A percentile compares a stretch with the other conserved stretches of the same genome.
phyloP scores from a whole-genome alignment of 2,113 vertebrate genomes.

The Coracopsis vasa region DNA sequence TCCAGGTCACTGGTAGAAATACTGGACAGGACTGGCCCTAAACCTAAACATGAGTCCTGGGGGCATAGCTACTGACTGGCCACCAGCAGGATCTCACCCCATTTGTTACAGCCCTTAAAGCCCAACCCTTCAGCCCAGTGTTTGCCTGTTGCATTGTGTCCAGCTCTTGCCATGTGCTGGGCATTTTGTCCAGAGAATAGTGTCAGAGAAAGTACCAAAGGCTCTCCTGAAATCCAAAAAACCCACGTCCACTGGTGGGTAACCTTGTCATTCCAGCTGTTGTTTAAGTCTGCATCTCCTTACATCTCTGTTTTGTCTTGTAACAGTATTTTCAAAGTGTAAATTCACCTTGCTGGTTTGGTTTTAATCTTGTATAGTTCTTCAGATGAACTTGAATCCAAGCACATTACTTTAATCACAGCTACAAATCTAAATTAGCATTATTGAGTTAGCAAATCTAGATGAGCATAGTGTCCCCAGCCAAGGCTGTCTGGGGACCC shows the following conservation, averaged over 20 bases:
- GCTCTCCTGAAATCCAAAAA: not conserved
- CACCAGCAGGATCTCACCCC: not conserved
- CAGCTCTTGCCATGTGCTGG: not conserved
- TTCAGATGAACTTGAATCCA: not conserved
- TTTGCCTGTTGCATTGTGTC: rapidly evolving
- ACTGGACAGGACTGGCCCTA: not conserved
- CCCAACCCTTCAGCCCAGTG: not conserved
- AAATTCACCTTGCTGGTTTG: not conserved
- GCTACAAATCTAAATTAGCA: not conserved
- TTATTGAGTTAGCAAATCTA: not conserved
- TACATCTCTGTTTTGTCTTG: rapidly evolving
- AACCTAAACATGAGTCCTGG: not conserved
- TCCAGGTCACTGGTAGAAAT: not conserved
- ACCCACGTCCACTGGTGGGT: not conserved
- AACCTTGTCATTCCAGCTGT: not conserved
- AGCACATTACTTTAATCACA: not conserved
- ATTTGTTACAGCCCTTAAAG: not conserved
- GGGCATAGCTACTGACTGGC: not conserved
- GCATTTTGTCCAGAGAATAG: not conserved
- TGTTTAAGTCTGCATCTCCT: rapidly evolving
- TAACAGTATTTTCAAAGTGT: not conserved
- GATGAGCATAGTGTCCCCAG: not conserved
- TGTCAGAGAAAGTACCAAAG: not conserved
- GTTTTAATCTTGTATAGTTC: not conserved
- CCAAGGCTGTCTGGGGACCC: not conserved